Conservation (phyloP, 2,888 invertebrate genomes). For the Thera obeliscata region DNA sequence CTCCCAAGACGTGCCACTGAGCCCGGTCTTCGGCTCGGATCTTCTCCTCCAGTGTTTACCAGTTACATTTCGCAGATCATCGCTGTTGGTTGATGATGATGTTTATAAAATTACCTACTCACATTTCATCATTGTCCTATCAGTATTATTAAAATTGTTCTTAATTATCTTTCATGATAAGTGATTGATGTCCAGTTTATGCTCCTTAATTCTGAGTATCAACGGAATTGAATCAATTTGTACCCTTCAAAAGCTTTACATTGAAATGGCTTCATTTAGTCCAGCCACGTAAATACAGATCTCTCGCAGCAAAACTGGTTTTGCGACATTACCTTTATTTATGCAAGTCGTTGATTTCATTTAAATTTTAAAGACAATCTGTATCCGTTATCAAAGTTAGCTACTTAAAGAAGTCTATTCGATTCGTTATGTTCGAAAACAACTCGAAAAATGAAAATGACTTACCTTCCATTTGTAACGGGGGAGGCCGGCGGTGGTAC, state of each 20-base stretch:
- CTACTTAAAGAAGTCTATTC: not conserved
- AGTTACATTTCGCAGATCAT: too few relatives aligned
- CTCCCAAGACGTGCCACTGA: too few relatives aligned
- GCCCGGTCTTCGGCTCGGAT: too few relatives aligned
- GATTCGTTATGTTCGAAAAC: too few relatives aligned
- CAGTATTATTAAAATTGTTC: too few relatives aligned
- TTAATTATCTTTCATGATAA: too few relatives aligned
- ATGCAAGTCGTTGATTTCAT: slow-evolving; percentile 41
- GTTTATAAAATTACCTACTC: too few relatives aligned
- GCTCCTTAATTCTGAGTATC: not conserved
- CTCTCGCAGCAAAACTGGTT: slow-evolving; percentile 52
- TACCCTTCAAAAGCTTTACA: slow-evolving; percentile 32
- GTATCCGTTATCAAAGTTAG: slow-evolving; percentile 22
- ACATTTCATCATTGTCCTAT: not conserved
- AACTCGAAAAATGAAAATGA: too few relatives aligned
- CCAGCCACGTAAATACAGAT: slow-evolving; percentile 36
- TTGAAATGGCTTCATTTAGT: slow-evolving; percentile 48
- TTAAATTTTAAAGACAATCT: slow-evolving; percentile 36
- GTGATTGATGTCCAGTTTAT: slow-evolving; percentile 6
- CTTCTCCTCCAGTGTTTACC: too few relatives aligned
- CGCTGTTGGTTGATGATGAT: too few relatives aligned
- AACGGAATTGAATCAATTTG: slow-evolving; percentile 28
- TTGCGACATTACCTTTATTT: slow-evolving; percentile 49
- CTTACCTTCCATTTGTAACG: slow-evolving; percentile 70
- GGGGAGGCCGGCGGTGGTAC: slow-evolving; percentile 58